Base-by-base conservation (phyloP, 2,113 vertebrate genomes). In the Herpailurus yagouaroundi region DNA sequence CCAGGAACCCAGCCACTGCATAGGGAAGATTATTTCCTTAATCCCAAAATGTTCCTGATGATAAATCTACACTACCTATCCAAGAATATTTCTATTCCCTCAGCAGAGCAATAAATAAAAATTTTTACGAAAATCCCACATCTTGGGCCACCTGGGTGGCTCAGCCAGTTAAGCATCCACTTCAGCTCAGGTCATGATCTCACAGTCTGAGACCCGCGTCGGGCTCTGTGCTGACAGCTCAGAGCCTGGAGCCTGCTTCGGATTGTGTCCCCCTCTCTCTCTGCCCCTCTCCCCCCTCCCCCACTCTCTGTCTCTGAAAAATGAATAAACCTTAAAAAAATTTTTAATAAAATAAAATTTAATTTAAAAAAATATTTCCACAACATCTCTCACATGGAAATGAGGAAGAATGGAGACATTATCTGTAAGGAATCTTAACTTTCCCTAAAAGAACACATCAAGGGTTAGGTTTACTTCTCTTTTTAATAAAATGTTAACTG, bases 51-150 rank as follows among this genome's bases (percentile, higher is more conserved):
- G 9, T 36, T 93, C 85, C 31, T 84, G 14, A 21, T 74, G 15
- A 91, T 29, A 82, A 74, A 80, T 13, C 55, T 63, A 48, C 1
- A 82, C 11, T 29, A 57, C 57, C 15, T 69, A 82, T 33, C 4
- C n/a, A 96, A 91, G 7, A 95, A 57, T 31, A 79, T 38, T 96
- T 93, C 10, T 25, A 80, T 38, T 93, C 27, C 48, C 12, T 89
- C n/a, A 57, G 7, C n/a, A 94, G 2, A 81, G 27, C 31, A 66
- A 79, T 38, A 73, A 96, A 63, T 19, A 84, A 13, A 18, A 64
- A 68, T 52, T 52, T 63, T 94, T 63, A 94, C 29, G 38, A 64
- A 15, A 63, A 33, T 88, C 90, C 27, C 27, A 82, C 10, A 94
- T 60, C 57, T 60, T 23, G 21, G 57, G 57, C 21, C 57, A 60